Conservation (phyloP, 1,140 invertebrate genomes). For the Mizuhopecten yessoensis region DNA sequence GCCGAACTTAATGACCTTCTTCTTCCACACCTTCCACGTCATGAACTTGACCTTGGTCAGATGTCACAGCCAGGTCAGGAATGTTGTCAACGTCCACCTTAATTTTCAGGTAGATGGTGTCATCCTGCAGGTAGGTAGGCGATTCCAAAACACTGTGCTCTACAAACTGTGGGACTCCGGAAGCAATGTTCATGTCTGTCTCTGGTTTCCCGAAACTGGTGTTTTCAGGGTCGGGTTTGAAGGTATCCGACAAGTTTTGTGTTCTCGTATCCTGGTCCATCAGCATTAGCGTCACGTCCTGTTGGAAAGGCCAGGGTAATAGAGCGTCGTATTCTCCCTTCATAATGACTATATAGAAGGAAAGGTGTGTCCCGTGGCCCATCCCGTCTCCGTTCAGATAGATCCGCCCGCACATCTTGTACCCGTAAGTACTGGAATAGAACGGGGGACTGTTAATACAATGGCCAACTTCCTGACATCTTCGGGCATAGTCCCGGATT, state of each 20-base stretch:
- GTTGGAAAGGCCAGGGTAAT: constrained; percentile 80
- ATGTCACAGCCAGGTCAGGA: no score
- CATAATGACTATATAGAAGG: constrained; percentile 82
- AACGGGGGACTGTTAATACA: background rate
- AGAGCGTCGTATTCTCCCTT: constrained; percentile 79
- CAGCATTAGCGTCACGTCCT: constrained; percentile 79
- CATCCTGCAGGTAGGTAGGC: background rate
- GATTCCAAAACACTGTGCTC: background rate
- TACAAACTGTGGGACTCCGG: constrained; percentile 82
- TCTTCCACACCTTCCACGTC: no score
- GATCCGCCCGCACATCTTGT: constrained; percentile 84
- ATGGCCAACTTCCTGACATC: background rate
- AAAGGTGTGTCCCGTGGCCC: constrained; percentile 80
- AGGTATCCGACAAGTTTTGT: constrained; percentile 79
- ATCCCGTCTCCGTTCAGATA: constrained; percentile 90
- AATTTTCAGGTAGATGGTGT: background rate
- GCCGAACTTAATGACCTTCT: no score
- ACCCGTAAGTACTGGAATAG: background rate
- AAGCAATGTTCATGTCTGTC: constrained; percentile 82
- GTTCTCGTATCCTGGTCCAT: constrained; percentile 76
- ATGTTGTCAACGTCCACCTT: background rate
- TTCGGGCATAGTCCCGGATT: background rate
- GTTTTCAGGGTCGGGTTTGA: constrained; percentile 77
- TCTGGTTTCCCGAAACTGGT: constrained; percentile 79
- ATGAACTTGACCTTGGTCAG: no score